These are phyloP conservation scores for Pseudoips prasinana DNA, from an alignment of 2,888 invertebrate genomes.

Conservation along the genomic window DNA sequence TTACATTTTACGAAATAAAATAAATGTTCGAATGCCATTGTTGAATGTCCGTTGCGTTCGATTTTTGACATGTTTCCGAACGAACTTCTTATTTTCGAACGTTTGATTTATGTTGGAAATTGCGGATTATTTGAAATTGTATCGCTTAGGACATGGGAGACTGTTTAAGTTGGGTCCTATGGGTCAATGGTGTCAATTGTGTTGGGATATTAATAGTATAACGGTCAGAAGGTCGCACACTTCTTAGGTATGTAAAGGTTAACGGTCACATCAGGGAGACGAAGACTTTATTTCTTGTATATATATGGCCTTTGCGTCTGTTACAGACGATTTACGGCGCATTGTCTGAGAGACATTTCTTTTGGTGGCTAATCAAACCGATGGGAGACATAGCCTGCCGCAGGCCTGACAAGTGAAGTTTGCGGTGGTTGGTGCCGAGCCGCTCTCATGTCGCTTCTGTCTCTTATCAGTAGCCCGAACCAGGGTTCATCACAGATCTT, in stretches of 20 bases:
- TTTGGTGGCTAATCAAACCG: no score
- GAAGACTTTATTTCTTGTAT: no score
- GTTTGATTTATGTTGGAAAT: slow-evolving; percentile 73
- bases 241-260: slow-evolving; percentile 62
- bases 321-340: no score
- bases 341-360: no score
- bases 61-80: slow-evolving; percentile 74
- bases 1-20: slow-evolving; percentile 72
- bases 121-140: slow-evolving; percentile 50
- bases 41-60: slow-evolving; percentile 62
- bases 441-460: no score
- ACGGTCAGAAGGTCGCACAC: slow-evolving; percentile 74
- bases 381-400: no score
- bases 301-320: no score
- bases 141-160: slow-evolving; percentile 53
- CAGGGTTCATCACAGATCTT: no score
- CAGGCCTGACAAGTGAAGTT: no score
- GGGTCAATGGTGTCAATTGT: slow-evolving; percentile 72
- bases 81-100: slow-evolving; percentile 63
- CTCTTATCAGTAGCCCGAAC: no score
- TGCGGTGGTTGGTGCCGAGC: no score
- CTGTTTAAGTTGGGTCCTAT: slow-evolving; percentile 55
- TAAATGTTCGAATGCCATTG: slow-evolving; percentile 72
- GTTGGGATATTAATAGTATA: slow-evolving; percentile 53
- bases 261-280: slow-evolving; percentile 60